Percentiles rank a stretch among this genome's conserved stretches.
phyloP scores from a whole-genome alignment of 2,888 invertebrate species.

The Zeuzera pyrina region DNA sequence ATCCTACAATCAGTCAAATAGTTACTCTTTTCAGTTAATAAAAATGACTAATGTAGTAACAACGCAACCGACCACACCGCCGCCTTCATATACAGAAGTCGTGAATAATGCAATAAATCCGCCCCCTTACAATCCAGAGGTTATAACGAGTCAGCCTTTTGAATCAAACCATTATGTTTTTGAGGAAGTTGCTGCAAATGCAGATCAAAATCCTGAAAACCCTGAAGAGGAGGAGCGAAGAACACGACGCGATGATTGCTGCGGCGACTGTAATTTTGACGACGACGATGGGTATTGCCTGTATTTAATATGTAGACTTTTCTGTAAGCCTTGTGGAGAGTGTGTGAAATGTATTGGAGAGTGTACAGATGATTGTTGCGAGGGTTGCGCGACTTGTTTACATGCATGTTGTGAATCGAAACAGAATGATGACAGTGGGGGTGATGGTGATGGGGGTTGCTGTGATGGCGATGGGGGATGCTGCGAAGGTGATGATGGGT shows the following conservation, averaged over 20 bases:
- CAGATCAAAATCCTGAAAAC: background rate
- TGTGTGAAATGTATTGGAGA: constrained; percentile 12
- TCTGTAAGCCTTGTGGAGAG: constrained; percentile 18
- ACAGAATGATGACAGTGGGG: constrained; percentile 1
- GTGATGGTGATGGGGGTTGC: background rate
- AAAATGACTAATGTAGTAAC: constrained; percentile 1
- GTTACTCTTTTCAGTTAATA: too few relatives aligned
- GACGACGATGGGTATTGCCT: constrained; percentile 19
- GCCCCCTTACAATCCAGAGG: background rate
- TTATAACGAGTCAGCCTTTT: background rate
- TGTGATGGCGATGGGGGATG: constrained; percentile 1
- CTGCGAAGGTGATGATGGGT: background rate
- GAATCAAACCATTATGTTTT: too few relatives aligned
- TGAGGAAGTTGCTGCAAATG: background rate
- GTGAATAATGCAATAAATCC: background rate
- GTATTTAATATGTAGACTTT: constrained; percentile 16
- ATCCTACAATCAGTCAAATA: too few relatives aligned
- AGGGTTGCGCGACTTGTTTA: constrained; percentile 22
- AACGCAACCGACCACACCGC: background rate
- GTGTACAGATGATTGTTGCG: constrained; percentile 24
- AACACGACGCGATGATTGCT: constrained; percentile 5
- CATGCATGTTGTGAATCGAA: constrained; percentile 21
- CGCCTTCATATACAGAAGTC: background rate
- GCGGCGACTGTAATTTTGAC: constrained; percentile 5
- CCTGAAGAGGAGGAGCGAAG: background rate